phyloP scores from a whole-genome alignment of 2,113 vertebrate genomes.

The Amazona guildingii region DNA sequence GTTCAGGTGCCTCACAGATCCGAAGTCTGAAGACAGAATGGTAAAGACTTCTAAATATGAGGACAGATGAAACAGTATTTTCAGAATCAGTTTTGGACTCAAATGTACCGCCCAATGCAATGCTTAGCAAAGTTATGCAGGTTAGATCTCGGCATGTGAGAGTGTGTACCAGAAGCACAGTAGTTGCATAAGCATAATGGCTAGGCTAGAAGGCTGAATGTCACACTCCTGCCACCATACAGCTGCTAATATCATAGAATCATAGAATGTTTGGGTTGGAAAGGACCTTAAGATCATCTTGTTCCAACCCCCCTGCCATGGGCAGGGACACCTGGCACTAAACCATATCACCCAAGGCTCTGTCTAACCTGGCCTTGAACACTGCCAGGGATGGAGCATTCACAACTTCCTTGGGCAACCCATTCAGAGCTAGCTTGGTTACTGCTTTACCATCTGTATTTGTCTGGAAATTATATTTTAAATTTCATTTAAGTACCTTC shows the following conservation, averaged over 20 bases:
- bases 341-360: not conserved
- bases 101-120: not conserved
- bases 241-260: not conserved
- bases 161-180: accelerated
- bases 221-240: not conserved
- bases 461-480: not conserved
- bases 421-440: not conserved
- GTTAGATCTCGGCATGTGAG: not conserved
- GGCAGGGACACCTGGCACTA: not conserved
- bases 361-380: not conserved
- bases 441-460: not conserved
- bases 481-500: not conserved
- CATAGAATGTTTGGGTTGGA: no score
- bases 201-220: not conserved
- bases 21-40: not conserved
- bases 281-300: no score
- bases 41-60: not conserved
- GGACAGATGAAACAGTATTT: not conserved
- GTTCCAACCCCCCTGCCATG: no score
- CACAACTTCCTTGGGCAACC: not conserved
- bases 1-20: not conserved
- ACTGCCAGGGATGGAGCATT: not conserved
- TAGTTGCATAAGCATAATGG: not conserved
- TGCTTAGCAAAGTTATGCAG: not conserved
- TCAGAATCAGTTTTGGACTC: not conserved